These are phyloP conservation scores for Acanthopleura granulata DNA, from an alignment of 2,888 invertebrate species.

Conservation along the genomic window DNA sequence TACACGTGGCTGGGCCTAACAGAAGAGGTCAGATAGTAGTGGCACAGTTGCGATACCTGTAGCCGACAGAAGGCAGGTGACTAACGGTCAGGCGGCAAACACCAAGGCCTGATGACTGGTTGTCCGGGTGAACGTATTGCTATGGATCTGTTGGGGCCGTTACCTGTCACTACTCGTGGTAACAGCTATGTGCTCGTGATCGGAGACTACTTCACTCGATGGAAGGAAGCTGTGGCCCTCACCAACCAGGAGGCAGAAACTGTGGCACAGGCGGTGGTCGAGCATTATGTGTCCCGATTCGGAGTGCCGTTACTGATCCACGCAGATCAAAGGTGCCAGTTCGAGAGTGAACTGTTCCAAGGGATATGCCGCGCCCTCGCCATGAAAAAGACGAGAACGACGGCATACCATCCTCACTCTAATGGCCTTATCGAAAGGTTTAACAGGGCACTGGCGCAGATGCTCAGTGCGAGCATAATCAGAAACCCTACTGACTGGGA, in stretches of 20 bases:
- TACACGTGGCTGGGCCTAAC: conserved; percentile 25
- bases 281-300: conserved; percentile 26
- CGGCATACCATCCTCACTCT: conserved; percentile 31
- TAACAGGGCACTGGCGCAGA: conserved; percentile 28
- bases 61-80: conserved; percentile 24
- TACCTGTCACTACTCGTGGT: conserved; percentile 27
- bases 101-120: conserved; percentile 25
- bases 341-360: conserved; percentile 28
- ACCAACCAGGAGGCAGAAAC: conserved; percentile 30
- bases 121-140: conserved; percentile 28
- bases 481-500: conserved; percentile 33
- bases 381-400: conserved; percentile 33
- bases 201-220: conserved; percentile 35
- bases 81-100: conserved; percentile 24
- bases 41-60: conserved; percentile 21
- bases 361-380: conserved; percentile 27
- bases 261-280: conserved; percentile 28
- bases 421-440: conserved; percentile 33
- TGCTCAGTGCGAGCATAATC: conserved; percentile 27
- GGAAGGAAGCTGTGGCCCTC: conserved; percentile 31
- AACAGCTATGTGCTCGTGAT: conserved; percentile 32
- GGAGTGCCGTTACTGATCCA: conserved; percentile 30
- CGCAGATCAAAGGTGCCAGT: conserved; percentile 33
- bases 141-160: conserved; percentile 28
- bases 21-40: conserved; percentile 20